phyloP scores from a whole-genome alignment of 2,113 vertebrate species.

The Barnardius zonarius region DNA sequence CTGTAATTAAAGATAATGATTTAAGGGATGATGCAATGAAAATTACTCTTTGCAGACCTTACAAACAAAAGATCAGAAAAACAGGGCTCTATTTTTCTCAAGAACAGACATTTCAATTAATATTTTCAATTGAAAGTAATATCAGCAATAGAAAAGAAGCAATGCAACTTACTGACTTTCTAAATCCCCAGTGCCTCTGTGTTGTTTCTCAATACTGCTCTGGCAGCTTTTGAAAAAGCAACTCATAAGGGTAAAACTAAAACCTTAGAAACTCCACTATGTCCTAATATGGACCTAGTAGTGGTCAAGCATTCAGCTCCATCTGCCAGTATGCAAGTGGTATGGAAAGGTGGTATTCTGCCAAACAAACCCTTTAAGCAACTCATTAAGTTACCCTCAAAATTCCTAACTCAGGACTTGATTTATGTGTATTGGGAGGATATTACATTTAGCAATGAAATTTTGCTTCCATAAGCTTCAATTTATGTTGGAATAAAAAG shows the following conservation, averaged over 20 bases:
- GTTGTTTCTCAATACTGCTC: not conserved
- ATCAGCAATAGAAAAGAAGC: not conserved
- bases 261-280: not conserved
- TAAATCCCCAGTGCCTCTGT: not conserved
- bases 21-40: not conserved
- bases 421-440: not conserved
- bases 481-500: not conserved
- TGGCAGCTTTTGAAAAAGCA: not conserved
- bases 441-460: not conserved
- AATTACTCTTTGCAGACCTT: not conserved
- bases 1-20: not conserved
- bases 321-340: not conserved
- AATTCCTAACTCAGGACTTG: not conserved
- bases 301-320: not conserved
- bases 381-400: not conserved
- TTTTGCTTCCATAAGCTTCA: not conserved
- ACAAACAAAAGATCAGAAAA: not conserved
- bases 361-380: not conserved
- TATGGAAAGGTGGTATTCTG: not conserved
- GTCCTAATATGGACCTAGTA: not conserved
- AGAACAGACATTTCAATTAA: not conserved
- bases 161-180: not conserved
- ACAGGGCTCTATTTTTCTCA: not conserved
- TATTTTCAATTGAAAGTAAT: not conserved
- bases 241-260: not conserved